Base-by-base conservation (phyloP, 2,797 vertebrate genomes). In the Adelosebastes latens region DNA sequence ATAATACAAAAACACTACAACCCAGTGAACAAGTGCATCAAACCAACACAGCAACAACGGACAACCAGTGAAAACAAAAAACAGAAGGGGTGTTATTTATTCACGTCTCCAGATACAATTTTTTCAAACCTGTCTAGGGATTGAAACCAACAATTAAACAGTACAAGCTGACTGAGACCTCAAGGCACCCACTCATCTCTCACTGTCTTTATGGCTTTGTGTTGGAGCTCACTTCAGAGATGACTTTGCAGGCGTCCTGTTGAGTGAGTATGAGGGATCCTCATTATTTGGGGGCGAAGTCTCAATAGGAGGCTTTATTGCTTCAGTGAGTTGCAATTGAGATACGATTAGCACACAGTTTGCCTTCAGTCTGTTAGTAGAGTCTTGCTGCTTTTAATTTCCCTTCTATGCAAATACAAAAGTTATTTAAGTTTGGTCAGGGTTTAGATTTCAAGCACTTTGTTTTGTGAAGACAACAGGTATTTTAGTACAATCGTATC, bases 291-390 rank as follows among this genome's bases (percentile, higher is more conserved):
- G 49, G 49, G 67, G 61, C 80, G 60, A 72, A 82, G 39, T 89
- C 92, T 86, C 93, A 83, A 89, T 87, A 88, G 91, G 92, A 91
- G 83, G 79, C 73, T 84, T 87, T 88, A 75, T 82, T 90, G 89
- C 91, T 83, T 90, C 91, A 90, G 77, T 88, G 86, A 88, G 85
- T 85, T 85, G 86, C 93, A 93, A 91, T 93, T 90, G 86, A 89
- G 85, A 87, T 55, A 78, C 86, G 16, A 94, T 95, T 95, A 95
- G 89, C 66, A 36, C 91, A 74, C 89, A 93, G 86, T 83, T 59
- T 84, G 93, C 91, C 93, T 85, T 87, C 87, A 92, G 90, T 90
- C 88, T 95, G 91, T 94, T 92, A 93, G 89, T 59, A 81, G 85
- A 91, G 75, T 81, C 93, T 87, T 67, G 87, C 92, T 92, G 91